Percentiles rank a stretch among this genome's conserved stretches.
These are phyloP conservation scores for Siniperca undulata DNA, from an alignment of 2,797 vertebrate genomes.

Conservation along the genomic window DNA sequence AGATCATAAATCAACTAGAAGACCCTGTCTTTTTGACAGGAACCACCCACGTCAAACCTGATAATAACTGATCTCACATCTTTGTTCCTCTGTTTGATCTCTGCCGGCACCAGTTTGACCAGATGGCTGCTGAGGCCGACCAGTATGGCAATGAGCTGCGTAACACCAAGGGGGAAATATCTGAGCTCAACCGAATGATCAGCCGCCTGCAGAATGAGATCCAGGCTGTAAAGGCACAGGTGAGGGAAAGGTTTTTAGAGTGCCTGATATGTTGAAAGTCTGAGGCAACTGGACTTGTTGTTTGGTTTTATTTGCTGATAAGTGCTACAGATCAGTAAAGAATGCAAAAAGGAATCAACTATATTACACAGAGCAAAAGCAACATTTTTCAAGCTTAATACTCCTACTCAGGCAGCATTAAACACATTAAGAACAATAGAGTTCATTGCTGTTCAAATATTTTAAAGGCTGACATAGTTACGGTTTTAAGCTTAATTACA, in stretches of 20 bases:
- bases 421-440: not conserved
- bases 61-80: constrained; percentile 4
- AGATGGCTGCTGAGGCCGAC: constrained; percentile 66
- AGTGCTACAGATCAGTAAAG: not conserved
- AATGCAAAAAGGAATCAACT: not conserved
- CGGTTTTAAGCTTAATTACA: no score
- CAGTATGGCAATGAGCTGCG: constrained; percentile 67
- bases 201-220: constrained; percentile 74
- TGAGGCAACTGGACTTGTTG: not conserved
- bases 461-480: no score
- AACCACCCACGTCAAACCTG: constrained; percentile 1
- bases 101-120: constrained; percentile 74
- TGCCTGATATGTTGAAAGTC: not conserved
- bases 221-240: constrained; percentile 68
- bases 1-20: not conserved
- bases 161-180: constrained; percentile 71
- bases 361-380: not conserved
- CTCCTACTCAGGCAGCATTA: not conserved
- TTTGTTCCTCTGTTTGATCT: constrained; percentile 24
- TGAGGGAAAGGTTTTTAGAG: constrained; percentile 44
- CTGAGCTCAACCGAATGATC: constrained; percentile 77
- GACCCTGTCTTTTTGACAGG: not conserved
- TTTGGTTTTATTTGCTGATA: not conserved
- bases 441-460: no score
- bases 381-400: not conserved